Percentiles rank a stretch among this genome's conserved stretches.
These are phyloP conservation scores for Nixonia krombeini DNA, from an alignment of 1,140 invertebrate genomes.

Conservation along the genomic window DNA sequence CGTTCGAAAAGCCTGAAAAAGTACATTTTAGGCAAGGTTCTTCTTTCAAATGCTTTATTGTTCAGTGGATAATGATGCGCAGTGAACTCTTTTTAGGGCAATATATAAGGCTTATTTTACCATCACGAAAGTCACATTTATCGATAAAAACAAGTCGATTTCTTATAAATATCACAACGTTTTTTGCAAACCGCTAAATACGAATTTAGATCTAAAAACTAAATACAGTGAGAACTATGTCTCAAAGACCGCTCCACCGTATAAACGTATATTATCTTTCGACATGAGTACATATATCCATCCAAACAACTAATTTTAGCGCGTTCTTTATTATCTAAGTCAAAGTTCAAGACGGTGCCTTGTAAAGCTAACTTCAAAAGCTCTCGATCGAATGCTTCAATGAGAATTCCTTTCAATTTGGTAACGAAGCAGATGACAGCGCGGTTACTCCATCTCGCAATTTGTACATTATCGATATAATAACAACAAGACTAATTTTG, in stretches of 20 bases:
- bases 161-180: slow-evolving; percentile 32
- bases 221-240: slow-evolving; percentile 1
- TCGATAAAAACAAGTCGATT: slow-evolving; percentile 24
- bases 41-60: too few species aligned
- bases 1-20: slow-evolving; percentile 36
- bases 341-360: slow-evolving; percentile 47
- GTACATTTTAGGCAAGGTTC: too few species aligned
- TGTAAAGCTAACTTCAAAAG: slow-evolving; percentile 32
- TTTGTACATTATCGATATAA: too few species aligned
- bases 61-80: slow-evolving; percentile 26
- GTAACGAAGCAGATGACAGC: slow-evolving; percentile 33
- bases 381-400: slow-evolving; percentile 37
- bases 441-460: too few species aligned
- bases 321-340: slow-evolving; percentile 36
- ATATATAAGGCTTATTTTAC: slow-evolving; percentile 35
- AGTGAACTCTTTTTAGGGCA: slow-evolving; percentile 51
- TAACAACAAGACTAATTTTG: too few species aligned
- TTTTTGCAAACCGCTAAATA: neutral
- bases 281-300: slow-evolving; percentile 21
- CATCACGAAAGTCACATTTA: slow-evolving; percentile 15
- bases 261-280: slow-evolving; percentile 12
- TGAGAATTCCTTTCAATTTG: slow-evolving; percentile 16
- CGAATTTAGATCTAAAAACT: slow-evolving; percentile 27
- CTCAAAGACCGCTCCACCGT: neutral
- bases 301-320: slow-evolving; percentile 30